These are phyloP conservation scores for Tribolium freemani DNA, from an alignment of 2,888 invertebrate species.

Conservation along the genomic window DNA sequence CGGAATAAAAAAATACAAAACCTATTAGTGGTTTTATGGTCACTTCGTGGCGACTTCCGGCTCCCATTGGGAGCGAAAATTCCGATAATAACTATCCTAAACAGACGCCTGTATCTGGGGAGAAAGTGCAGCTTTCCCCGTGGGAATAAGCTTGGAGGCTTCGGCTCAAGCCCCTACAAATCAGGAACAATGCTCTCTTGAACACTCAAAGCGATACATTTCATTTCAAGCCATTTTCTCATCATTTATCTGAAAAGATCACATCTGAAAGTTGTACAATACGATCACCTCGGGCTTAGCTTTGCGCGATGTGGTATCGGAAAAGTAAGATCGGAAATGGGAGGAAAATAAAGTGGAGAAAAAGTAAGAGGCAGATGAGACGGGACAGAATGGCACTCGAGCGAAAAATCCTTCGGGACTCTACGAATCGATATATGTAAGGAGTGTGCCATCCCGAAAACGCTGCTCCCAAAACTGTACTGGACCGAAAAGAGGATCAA, in stretches of 20 bases:
- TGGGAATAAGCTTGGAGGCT: neutral
- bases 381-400: conserved; percentile 42
- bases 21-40: neutral
- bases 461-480: conserved; percentile 14
- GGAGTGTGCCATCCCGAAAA: conserved; percentile 2
- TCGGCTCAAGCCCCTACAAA: conserved; percentile 7
- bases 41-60: neutral
- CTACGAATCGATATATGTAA: conserved; percentile 30
- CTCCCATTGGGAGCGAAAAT: neutral
- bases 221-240: conserved; percentile 30
- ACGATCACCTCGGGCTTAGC: conserved; percentile 37
- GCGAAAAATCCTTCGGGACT: conserved; percentile 41
- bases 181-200: conserved; percentile 20
- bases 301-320: conserved; percentile 27
- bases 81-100: neutral
- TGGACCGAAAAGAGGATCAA: conserved; percentile 20
- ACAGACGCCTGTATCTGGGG: neutral
- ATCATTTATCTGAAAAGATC: conserved; percentile 38
- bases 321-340: conserved; percentile 35
- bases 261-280: conserved; percentile 38
- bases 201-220: conserved; percentile 28
- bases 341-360: conserved; percentile 30
- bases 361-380: conserved; percentile 39
- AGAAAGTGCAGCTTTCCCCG: neutral
- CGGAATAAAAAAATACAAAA: no score